Percentiles rank a stretch among this genome's conserved stretches.
Conservation (phyloP, 2,113 vertebrate genomes). For the Amphiprion ocellaris region DNA sequence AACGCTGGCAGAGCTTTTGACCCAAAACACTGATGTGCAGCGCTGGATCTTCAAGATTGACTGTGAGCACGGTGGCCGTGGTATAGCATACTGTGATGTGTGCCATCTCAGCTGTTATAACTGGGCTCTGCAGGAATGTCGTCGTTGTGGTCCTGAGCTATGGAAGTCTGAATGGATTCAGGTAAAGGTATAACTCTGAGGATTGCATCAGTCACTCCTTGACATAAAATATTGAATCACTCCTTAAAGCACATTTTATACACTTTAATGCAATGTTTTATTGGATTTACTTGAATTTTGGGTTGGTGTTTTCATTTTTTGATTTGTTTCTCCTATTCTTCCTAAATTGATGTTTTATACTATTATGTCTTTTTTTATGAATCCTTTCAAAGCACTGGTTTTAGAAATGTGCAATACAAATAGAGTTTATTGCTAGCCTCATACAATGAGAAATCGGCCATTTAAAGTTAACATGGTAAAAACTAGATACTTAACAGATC, state of each 20-base stretch:
- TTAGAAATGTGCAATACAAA: constrained; percentile 49
- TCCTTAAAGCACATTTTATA: constrained; percentile 21
- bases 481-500: constrained; percentile 51
- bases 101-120: constrained; percentile 81
- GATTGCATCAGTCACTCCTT: background rate
- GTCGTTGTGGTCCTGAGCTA: constrained; percentile 47
- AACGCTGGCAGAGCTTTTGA: constrained; percentile 84
- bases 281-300: constrained; percentile 46
- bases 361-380: constrained; percentile 50
- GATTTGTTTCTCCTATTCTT: constrained; percentile 37
- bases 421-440: constrained; percentile 52
- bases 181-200: constrained; percentile 72
- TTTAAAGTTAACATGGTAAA: constrained; percentile 49
- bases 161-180: constrained; percentile 85
- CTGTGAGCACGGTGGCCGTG: constrained; percentile 79
- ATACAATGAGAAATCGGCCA: constrained; percentile 39
- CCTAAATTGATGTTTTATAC: constrained; percentile 54
- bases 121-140: constrained; percentile 80
- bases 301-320: constrained; percentile 35
- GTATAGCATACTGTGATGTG: constrained; percentile 90
- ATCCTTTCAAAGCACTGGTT: constrained; percentile 32
- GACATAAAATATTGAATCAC: constrained; percentile 19
- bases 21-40: constrained; percentile 82
- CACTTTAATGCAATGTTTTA: constrained; percentile 39
- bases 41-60: constrained; percentile 93